Conservation (phyloP, 2,888 invertebrate genomes). For the Ferrisia virgata region DNA sequence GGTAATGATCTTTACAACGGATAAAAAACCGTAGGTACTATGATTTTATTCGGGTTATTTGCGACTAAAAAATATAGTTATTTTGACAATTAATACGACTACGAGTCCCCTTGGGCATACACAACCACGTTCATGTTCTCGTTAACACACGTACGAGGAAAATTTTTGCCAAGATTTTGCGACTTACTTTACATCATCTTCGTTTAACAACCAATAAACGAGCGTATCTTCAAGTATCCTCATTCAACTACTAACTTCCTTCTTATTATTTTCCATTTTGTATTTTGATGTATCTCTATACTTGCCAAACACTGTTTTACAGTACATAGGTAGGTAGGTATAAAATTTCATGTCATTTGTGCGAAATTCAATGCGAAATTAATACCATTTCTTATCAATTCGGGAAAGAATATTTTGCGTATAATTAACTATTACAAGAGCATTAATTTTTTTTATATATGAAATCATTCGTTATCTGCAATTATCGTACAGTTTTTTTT, state of each 20-base stretch:
- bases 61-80: slow-evolving; percentile 2
- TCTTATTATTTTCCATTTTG: neutral
- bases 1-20: neutral
- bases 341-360: neutral
- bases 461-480: neutral
- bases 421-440: neutral
- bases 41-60: neutral
- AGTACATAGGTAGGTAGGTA: no score
- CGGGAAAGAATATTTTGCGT: neutral
- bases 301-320: neutral
- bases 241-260: neutral
- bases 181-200: neutral
- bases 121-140: neutral
- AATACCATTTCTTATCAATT: neutral
- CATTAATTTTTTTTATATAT: neutral
- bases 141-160: neutral
- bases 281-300: neutral
- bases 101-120: neutral
- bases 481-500: neutral
- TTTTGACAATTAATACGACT: neutral
- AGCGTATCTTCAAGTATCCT: neutral
- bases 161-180: neutral
- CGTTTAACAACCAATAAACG: neutral
- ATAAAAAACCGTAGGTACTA: neutral
- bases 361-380: neutral